Evolutionary conservation across 2,888 invertebrate species (phyloP).

Genomic region (Lasioglossum pauxillum): DNA sequence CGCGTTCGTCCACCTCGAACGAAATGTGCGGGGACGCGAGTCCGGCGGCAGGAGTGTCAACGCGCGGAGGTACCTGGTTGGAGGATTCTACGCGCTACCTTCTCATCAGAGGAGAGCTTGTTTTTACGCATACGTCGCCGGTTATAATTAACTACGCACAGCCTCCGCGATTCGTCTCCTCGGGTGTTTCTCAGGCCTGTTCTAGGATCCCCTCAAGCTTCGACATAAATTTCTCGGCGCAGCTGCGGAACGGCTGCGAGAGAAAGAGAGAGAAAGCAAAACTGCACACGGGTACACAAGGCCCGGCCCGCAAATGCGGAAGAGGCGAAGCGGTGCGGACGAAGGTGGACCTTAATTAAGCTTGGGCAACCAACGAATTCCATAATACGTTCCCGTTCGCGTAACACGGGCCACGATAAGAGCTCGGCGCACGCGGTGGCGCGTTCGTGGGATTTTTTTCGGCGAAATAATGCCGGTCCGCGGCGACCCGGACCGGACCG

Average conservation of each 20-base stretch:
- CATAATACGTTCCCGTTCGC: constrained; percentile 69
- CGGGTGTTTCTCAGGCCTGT: background rate
- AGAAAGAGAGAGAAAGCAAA: background rate
- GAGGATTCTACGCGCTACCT: background rate
- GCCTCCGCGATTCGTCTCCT: background rate
- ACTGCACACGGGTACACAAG: background rate
- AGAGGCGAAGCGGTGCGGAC: constrained; percentile 45
- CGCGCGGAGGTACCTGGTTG: background rate
- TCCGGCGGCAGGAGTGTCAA: background rate
- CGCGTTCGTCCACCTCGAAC: background rate
- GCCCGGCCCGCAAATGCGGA: constrained; percentile 59
- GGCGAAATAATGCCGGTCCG: constrained; percentile 69
- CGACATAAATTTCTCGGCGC: constrained; percentile 37
- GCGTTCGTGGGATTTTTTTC: constrained; percentile 75
- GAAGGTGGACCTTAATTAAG: constrained; percentile 68
- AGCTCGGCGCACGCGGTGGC: constrained; percentile 46
- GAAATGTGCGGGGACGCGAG: background rate
- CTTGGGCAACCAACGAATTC: constrained; percentile 66
- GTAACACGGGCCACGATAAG: constrained; percentile 69
- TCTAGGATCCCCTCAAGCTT: constrained; percentile 12
- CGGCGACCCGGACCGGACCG: constrained; percentile 39
- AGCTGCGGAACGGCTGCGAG: constrained; percentile 34
- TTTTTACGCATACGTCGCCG: background rate
- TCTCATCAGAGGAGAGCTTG: background rate
- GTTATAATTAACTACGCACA: constrained; percentile 1